phyloP scores from a whole-genome alignment of 2,888 invertebrate species.

The Cephus spinipes region DNA sequence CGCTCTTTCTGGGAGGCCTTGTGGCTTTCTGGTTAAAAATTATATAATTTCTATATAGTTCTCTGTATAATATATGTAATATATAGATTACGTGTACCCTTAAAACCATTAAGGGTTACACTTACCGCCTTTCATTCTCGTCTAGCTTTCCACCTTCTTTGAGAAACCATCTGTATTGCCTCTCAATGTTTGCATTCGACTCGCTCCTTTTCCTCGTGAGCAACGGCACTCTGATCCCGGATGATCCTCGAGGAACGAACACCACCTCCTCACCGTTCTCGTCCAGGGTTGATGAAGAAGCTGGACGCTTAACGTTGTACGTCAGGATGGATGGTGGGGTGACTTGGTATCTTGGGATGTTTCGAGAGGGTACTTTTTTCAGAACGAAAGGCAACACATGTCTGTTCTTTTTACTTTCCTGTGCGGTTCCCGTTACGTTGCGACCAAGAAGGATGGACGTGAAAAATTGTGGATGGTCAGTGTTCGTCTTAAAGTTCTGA shows the following conservation, averaged over 20 bases:
- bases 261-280: not conserved
- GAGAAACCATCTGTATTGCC: constrained; percentile 38
- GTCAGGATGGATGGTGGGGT: not conserved
- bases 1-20: not conserved
- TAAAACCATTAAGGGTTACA: not conserved
- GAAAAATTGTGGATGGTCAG: not conserved
- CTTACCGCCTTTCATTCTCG: not conserved
- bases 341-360: not conserved
- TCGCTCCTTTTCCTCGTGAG: constrained; percentile 27
- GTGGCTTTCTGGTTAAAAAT: not conserved
- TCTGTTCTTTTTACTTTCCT: not conserved
- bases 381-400: not conserved
- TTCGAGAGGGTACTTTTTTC: not conserved
- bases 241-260: not conserved
- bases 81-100: not conserved
- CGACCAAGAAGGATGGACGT: not conserved
- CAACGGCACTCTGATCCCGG: not conserved
- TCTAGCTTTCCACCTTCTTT: constrained; percentile 11
- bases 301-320: not conserved
- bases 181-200: constrained; percentile 25
- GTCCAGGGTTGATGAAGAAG: not conserved
- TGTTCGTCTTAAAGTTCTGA: not conserved
- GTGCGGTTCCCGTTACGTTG: not conserved
- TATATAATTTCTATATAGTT: not conserved
- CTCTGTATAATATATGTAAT: not conserved